Evolutionary conservation across 1,140 invertebrate species (phyloP).

Genomic region (Pogonus chalceus): DNA sequence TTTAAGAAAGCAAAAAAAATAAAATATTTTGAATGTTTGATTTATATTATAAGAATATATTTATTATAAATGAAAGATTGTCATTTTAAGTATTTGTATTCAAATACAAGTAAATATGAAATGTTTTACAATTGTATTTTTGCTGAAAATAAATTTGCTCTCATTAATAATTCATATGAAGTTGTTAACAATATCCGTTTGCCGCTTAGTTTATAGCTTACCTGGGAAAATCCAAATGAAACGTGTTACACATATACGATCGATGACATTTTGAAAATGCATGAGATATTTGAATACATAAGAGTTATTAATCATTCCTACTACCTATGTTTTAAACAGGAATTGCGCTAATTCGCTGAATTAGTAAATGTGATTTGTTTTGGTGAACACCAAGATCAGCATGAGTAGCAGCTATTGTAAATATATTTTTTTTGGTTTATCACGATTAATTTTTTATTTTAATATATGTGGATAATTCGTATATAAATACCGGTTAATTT

Average conservation of each 20-base stretch:
- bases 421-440: not conserved
- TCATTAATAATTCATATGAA: too few relatives aligned
- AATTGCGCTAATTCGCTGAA: not conserved
- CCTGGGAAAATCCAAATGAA: not conserved
- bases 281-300: too few relatives aligned
- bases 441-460: not conserved
- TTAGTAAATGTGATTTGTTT: not conserved
- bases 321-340: not conserved
- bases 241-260: not conserved
- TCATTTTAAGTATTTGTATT: too few relatives aligned
- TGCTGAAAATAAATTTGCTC: too few relatives aligned
- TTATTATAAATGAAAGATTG: too few relatives aligned
- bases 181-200: too few relatives aligned
- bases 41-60: too few relatives aligned
- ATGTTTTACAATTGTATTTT: too few relatives aligned
- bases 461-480: not conserved
- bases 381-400: too few relatives aligned
- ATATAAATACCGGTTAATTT: not conserved
- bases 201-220: not conserved
- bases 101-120: too few relatives aligned
- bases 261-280: conserved; percentile 3
- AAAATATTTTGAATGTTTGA: too few relatives aligned
- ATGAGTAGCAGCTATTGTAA: not conserved
- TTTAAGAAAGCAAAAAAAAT: too few relatives aligned
- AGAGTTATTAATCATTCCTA: not conserved